Conservation (phyloP, 2,888 invertebrate species). For the Lasioglossum oenotherae region DNA sequence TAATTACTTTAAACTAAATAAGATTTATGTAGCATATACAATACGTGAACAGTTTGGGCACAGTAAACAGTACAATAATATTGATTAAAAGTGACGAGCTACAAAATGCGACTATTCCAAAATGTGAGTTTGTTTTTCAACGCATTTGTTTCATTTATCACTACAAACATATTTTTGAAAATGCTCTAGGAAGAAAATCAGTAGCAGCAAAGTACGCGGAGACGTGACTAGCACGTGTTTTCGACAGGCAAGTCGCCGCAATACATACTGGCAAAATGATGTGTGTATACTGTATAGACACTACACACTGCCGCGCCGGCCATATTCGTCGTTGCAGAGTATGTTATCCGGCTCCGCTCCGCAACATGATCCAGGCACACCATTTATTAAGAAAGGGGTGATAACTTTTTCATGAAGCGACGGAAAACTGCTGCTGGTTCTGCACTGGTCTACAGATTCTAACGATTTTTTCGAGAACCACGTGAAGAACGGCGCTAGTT, state of each 20-base stretch:
- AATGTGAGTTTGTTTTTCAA: neutral
- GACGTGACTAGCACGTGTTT: constrained; percentile 1
- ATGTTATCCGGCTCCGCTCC: neutral
- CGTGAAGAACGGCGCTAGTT: neutral
- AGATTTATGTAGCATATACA: too few species aligned
- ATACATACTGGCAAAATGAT: neutral
- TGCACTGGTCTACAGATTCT: neutral
- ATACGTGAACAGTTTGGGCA: too few species aligned
- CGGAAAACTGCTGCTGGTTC: neutral
- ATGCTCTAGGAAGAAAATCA: neutral
- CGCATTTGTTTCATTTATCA: neutral
- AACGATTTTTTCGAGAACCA: neutral
- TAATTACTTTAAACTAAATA: too few species aligned
- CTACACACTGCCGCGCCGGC: neutral
- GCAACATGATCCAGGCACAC: neutral
- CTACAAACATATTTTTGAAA: neutral
- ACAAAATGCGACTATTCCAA: neutral
- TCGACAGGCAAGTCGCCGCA: neutral
- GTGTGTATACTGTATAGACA: neutral
- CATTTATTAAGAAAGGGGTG: neutral
- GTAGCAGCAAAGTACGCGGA: neutral
- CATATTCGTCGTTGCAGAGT: neutral
- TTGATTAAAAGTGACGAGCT: too few species aligned
- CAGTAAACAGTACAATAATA: too few species aligned
- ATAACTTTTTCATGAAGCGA: constrained; percentile 1